A percentile compares a stretch with the other conserved stretches of the same genome.
Conservation (phyloP, 2,888 invertebrate species). For the Sphinx pinastri region DNA sequence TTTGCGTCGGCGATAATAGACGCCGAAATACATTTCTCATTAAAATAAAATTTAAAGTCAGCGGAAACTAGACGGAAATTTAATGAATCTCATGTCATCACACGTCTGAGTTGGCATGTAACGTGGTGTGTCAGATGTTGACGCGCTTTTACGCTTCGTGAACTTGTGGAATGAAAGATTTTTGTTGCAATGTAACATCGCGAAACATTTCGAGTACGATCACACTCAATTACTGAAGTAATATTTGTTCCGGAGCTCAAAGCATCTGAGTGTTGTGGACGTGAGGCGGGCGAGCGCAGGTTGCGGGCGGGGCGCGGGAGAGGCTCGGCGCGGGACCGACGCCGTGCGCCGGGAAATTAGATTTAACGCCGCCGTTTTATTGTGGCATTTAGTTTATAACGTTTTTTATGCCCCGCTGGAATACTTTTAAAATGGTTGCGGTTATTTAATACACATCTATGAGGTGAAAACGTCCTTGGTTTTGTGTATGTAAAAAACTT, state of each 20-base stretch:
- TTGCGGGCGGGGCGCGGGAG: neutral
- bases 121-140: neutral
- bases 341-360: slow-evolving; percentile 15
- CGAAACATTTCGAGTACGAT: slow-evolving; percentile 32
- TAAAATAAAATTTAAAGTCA: neutral
- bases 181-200: slow-evolving; percentile 34
- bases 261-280: slow-evolving; percentile 25
- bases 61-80: neutral
- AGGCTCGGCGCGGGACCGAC: neutral
- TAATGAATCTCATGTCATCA: neutral
- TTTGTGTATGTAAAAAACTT: too few species aligned
- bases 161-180: slow-evolving; percentile 22
- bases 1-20: neutral
- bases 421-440: slow-evolving; percentile 7
- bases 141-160: neutral
- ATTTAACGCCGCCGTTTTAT: slow-evolving; percentile 13
- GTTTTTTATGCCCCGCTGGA: slow-evolving; percentile 16
- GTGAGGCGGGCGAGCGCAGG: neutral
- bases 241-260: slow-evolving; percentile 30
- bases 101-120: neutral
- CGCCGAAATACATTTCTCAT: neutral
- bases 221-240: slow-evolving; percentile 32
- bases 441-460: neutral
- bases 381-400: slow-evolving; percentile 15
- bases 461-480: neutral